These are phyloP conservation scores for Gymnocephalus cernua DNA, from an alignment of 2,113 vertebrate genomes.

Conservation along the genomic window DNA sequence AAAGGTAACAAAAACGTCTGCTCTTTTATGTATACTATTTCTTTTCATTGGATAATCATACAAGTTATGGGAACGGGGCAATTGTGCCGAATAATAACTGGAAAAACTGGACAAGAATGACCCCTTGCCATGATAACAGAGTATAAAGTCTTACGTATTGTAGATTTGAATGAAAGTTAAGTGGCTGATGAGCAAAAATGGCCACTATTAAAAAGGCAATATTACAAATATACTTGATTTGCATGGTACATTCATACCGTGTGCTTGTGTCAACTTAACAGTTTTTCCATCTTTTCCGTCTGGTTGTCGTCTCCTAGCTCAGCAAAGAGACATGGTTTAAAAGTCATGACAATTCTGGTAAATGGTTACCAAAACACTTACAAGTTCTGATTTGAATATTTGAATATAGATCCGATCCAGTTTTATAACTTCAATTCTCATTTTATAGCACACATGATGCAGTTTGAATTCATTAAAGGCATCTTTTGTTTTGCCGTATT, in stretches of 20 bases:
- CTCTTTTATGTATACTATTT: constrained; percentile 39
- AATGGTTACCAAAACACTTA: neutral
- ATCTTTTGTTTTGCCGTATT: neutral
- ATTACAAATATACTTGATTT: neutral
- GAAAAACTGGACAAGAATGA: constrained; percentile 3
- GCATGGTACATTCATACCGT: neutral
- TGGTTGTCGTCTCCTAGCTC: neutral
- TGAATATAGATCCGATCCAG: neutral
- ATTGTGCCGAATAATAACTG: neutral
- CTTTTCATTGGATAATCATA: constrained; percentile 65
- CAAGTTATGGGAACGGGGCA: constrained; percentile 39
- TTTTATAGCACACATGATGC: neutral
- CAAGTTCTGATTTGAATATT: neutral
- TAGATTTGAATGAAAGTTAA: constrained; percentile 1
- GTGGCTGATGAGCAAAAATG: neutral
- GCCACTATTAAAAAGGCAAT: neutral
- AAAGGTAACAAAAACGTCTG: constrained; percentile 52
- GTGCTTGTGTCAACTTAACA: neutral
- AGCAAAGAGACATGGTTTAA: neutral
- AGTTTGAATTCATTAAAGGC: neutral
- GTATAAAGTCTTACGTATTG: neutral
- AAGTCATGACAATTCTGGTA: neutral
- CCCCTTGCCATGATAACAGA: neutral
- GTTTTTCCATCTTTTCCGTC: neutral
- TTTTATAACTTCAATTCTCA: neutral